Evolutionary conservation across 2,888 invertebrate species (phyloP), one percentile per base, ranked within the genome.

Genomic region (Anarsia innoxiella): DNA sequence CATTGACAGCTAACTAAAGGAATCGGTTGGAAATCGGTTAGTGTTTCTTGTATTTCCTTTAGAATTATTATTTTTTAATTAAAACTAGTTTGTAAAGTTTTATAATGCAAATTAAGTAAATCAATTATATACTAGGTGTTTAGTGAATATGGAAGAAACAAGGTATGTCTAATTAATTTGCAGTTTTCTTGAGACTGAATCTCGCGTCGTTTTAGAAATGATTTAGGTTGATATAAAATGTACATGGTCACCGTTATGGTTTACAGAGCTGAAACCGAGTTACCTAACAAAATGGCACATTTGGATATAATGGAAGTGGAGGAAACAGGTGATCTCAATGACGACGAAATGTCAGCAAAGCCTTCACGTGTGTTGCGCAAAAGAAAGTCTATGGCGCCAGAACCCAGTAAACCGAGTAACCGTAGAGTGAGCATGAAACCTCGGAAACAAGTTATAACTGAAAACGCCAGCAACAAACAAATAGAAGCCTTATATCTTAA

Each of bases 401-500:
- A 76, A 53, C 49, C 66, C 32, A 63, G 42, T 35, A 82, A 75
- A 60, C 54, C 75, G 2, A 66, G 68, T 16, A 86, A 86, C 51
- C 77, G 86, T 28, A 66, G 86, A 50, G 84, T 86, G 3, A 76
- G 61, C 44, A 79, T 84, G 74, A 80, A 77, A 48, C 86, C 86
- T 15, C 71, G 77, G 9, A 85, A 84, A 59, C 72, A 71, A 45
- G 57, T 15, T 4, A 30, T 73, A 41, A 56, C 67, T 32, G 74
- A 84, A 52, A 77, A 69, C 53, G 65, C 77, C 4, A 75, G 64
- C 52, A 58, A 69, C 34, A 85, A 78, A 55, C 77, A 85, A 57
- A 77, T 87, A 39, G 85, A 85, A 53, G 84, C 87, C 29, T 73
- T 88, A 46, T 89, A 89, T 58, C 71, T 88, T 25, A 87, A 88